Base-by-base conservation (phyloP, 35 echinoderm and acorn worm genomes). In the Ptychodera flava region DNA sequence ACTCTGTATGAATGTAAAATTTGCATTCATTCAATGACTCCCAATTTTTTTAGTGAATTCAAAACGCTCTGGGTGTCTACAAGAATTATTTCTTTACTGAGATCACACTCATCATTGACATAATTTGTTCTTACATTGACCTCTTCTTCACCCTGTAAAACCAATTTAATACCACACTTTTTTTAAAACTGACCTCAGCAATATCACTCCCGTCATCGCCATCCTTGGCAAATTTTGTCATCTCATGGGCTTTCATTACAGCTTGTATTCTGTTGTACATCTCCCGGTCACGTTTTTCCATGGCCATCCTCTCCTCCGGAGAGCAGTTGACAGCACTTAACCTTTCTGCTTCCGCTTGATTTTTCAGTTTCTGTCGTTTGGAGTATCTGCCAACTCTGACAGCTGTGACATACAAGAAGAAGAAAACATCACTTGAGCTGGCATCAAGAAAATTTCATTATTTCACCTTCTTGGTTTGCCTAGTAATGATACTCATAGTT, bases 361-460 rank as follows among this genome's bases (percentile, higher is more conserved):
- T 99, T 76, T 94, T 99, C 36, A 89, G 87, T n/a, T 93, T 94
- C 84, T 99, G 96, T 38, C 91, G 90, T 82, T 99, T 99, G 30
- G 96, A 99, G 75, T 99, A 99, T 76, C 96, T 76, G 32, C 96
- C 96, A 77, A 99, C 96, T 32, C 96, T 85, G 78, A 99, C 96
- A 89, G 89, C 93, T 95, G 53, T 32, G 78, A 78, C 27, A 1
- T 16, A 81, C 22, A 80, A 88, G 10, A 83, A 28, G 16, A 16
- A 81, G 15, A 31, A 77, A n/a, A 15, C 76, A 77, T 15, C 76
- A 77, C 76, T 16, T 16, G 76, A n/a, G 76, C 15, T 77, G 15
- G 76, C 15, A 16, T 77, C n/a, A 77, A 77, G 15, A 77, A 16
- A 77, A n/a, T 15, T 16, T n/a, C 15, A n/a, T 16, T 15, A 77